phyloP scores from a whole-genome alignment of 1,140 invertebrate species.

The Leguminivora glycinivorella region DNA sequence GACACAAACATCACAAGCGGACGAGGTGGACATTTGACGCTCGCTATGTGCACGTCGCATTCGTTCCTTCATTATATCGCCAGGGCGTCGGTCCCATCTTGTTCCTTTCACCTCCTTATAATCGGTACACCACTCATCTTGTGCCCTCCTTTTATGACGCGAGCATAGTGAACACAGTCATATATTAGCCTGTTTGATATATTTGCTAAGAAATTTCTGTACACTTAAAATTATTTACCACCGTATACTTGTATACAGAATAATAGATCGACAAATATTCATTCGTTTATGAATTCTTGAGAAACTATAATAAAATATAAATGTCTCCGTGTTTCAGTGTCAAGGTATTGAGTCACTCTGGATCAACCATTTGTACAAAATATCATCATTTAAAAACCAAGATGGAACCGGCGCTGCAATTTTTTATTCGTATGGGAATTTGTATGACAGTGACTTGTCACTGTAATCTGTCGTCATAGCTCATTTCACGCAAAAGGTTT shows the following conservation, averaged over 20 bases:
- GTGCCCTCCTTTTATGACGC: background rate
- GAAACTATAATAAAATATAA: no score
- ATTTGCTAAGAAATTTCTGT: no score
- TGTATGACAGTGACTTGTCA: conserved; percentile 40
- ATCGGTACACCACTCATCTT: conserved; percentile 4
- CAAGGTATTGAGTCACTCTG: background rate
- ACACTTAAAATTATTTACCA: no score
- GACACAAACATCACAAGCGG: conserved; percentile 81
- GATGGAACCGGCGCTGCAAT: conserved; percentile 42
- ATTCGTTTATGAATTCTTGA: no score
- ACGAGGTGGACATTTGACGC: conserved; percentile 75
- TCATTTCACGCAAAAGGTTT: conserved; percentile 46
- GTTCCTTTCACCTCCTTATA: background rate
- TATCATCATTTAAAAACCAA: background rate
- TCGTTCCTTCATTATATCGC: conserved; percentile 42
- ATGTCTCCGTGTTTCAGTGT: background rate
- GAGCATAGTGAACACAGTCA: no score
- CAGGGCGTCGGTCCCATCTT: conserved; percentile 48
- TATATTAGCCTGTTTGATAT: no score
- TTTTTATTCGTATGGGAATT: conserved; percentile 40
- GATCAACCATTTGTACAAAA: background rate
- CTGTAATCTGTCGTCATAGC: conserved; percentile 37
- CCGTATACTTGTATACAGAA: no score
- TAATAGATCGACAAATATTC: no score
- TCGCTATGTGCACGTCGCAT: conserved; percentile 58